These are phyloP conservation scores for Chloroceryle inda DNA, from an alignment of 2,797 vertebrate species.

Conservation along the genomic window DNA sequence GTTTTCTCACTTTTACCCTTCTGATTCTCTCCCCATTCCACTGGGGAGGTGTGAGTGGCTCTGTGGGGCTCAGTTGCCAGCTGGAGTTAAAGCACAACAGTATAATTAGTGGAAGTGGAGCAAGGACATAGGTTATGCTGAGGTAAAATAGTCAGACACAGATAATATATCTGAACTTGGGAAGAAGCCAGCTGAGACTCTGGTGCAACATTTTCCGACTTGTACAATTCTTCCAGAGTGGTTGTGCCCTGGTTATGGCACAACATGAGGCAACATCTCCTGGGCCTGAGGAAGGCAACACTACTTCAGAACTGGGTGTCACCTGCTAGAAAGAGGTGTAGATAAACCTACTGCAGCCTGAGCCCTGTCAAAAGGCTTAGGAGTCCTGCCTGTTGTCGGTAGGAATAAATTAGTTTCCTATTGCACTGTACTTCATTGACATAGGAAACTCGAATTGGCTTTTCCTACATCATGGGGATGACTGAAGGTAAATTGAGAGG, in stretches of 20 bases:
- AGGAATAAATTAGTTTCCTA: neutral
- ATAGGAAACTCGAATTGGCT: neutral
- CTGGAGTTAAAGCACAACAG: fast-evolving
- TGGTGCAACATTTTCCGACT: neutral
- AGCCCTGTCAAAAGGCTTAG: neutral
- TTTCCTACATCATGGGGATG: neutral
- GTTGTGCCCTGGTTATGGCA: neutral
- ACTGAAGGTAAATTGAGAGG: conserved; percentile 7
- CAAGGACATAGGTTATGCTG: neutral
- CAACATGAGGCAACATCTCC: neutral
- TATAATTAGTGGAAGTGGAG: neutral
- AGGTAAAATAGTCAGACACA: neutral
- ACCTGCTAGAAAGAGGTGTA: neutral
- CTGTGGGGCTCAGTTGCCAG: neutral
- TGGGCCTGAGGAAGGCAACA: neutral
- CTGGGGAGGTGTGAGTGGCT: neutral
- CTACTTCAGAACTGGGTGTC: neutral
- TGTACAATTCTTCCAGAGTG: neutral
- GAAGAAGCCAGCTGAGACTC: neutral
- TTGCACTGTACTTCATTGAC: neutral
- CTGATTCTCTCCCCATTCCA: neutral
- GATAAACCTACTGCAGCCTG: neutral
- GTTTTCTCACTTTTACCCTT: neutral
- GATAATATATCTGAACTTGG: neutral
- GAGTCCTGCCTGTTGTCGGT: neutral